Evolutionary conservation across 2,888 invertebrate genomes (phyloP).

Genomic region (Uropetala carovei): DNA sequence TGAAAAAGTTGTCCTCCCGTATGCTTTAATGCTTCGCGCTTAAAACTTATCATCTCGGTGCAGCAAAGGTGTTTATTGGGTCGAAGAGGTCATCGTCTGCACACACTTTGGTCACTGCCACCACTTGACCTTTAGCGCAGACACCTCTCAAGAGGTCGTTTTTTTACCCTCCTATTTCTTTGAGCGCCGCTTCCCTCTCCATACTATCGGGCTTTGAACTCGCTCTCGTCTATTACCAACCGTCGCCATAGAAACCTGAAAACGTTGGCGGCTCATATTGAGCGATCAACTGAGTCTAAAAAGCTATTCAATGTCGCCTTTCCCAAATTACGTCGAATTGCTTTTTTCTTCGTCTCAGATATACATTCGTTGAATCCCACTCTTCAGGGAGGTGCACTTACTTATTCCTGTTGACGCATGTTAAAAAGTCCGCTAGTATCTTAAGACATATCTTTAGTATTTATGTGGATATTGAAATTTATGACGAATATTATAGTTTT

Average conservation of each 20-base stretch:
- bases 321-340: background rate
- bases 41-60: background rate
- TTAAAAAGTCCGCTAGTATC: too few species aligned
- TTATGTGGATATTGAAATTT: too few species aligned
- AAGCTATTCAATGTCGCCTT: background rate
- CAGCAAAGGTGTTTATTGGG: background rate
- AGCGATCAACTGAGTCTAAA: conserved; percentile 23
- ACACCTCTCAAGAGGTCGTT: conserved; percentile 18
- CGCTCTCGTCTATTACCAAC: background rate
- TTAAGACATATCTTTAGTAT: too few species aligned
- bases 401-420: too few species aligned
- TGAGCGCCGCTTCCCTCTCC: background rate
- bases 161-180: background rate
- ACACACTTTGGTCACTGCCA: background rate
- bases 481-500: too few species aligned
- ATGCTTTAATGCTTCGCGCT: background rate
- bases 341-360: background rate
- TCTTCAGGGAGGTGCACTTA: background rate
- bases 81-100: background rate
- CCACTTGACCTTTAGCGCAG: conserved; percentile 40
- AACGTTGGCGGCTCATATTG: conserved; percentile 33
- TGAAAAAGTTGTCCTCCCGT: background rate
- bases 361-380: background rate
- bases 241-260: conserved; percentile 37
- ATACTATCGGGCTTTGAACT: conserved; percentile 56